A percentile compares a stretch with the other conserved stretches of the same genome.
Conservation (phyloP, 2,113 vertebrate genomes). For the Toxostoma redivivum region DNA sequence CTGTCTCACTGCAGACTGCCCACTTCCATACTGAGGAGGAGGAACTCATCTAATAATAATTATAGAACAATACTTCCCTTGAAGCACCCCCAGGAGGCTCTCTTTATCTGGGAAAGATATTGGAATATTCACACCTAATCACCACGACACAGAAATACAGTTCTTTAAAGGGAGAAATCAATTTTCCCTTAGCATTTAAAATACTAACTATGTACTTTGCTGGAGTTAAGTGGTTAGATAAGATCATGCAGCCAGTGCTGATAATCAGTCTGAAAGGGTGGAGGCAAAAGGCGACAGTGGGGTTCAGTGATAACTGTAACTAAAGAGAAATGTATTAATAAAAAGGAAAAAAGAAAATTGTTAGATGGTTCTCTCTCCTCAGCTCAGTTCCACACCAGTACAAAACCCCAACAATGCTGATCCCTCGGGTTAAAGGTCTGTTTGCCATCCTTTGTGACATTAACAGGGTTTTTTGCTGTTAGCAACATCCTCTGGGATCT, state of each 20-base stretch:
- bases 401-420: not conserved
- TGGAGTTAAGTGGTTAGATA: not conserved
- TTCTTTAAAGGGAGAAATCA: slow-evolving; percentile 23
- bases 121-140: slow-evolving; percentile 41
- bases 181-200: slow-evolving; percentile 23
- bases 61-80: not conserved
- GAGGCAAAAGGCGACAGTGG: not conserved
- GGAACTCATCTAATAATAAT: not conserved
- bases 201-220: not conserved
- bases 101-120: not conserved
- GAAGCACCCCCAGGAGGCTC: not conserved
- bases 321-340: not conserved
- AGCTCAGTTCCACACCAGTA: not conserved
- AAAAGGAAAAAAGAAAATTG: not conserved
- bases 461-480: not conserved
- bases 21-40: not conserved
- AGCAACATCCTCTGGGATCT: not conserved
- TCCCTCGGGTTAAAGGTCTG: not conserved
- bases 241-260: not conserved
- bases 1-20: not conserved
- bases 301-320: not conserved
- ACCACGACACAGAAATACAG: not conserved
- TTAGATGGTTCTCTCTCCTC: not conserved
- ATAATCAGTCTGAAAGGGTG: not conserved
- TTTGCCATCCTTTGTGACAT: not conserved